Evolutionary conservation across 2,797 vertebrate genomes (phyloP).

Genomic region (Enteromius anoplus): DNA sequence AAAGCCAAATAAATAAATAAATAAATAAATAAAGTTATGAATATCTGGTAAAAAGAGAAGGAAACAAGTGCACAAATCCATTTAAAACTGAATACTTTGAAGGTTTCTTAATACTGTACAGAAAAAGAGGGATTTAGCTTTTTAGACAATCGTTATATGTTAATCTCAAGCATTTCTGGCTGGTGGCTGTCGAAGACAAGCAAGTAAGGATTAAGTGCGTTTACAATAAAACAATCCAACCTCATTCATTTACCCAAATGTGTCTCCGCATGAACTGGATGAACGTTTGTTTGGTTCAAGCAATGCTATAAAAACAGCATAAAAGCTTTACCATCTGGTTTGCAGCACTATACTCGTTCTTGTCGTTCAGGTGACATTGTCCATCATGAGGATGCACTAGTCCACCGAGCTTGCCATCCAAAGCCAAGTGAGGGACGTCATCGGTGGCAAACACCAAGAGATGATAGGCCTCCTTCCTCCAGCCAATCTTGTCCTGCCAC

Average conservation of each 20-base stretch:
- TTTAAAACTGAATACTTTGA: not conserved
- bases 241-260: conserved; percentile 30
- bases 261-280: not conserved
- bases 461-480: conserved; percentile 95
- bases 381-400: conserved; percentile 94
- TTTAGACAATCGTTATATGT: not conserved
- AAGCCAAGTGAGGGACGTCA: conserved; percentile 92
- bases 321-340: conserved; percentile 85
- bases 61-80: conserved; percentile 13
- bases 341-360: conserved; percentile 90
- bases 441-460: conserved; percentile 94
- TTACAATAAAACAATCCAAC: conserved; percentile 30
- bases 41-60: not conserved
- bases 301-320: not conserved
- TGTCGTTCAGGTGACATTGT: conserved; percentile 87
- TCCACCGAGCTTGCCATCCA: conserved; percentile 93
- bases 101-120: not conserved
- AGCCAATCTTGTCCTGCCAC: conserved; percentile 89
- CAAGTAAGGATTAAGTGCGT: not conserved
- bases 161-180: conserved; percentile 16
- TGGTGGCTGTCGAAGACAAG: not conserved
- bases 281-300: not conserved
- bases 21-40: not conserved
- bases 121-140: not conserved
- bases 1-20: not conserved